Percentiles rank a stretch among this genome's conserved stretches.
Evolutionary conservation across 2,113 vertebrate genomes (phyloP).

Genomic region (Caloenas nicobarica): DNA sequence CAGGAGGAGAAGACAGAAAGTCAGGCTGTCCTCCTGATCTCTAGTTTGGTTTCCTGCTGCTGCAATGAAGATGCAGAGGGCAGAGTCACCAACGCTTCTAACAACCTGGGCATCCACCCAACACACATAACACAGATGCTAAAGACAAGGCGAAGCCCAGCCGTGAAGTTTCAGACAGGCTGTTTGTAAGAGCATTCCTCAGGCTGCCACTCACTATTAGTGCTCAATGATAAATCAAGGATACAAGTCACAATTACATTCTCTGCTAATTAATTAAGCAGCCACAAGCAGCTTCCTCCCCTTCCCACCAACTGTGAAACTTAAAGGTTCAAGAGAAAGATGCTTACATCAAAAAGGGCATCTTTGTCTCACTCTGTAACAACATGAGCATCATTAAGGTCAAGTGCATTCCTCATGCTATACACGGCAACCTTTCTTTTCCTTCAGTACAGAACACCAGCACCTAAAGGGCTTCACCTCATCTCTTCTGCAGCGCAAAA

Average conservation of each 20-base stretch:
- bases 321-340: slow-evolving; percentile 3
- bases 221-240: slow-evolving; percentile 3
- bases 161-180: background rate
- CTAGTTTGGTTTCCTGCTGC: background rate
- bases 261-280: slow-evolving; percentile 30
- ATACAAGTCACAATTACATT: background rate
- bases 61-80: background rate
- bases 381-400: background rate
- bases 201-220: slow-evolving; percentile 2
- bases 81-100: background rate
- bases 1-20: background rate
- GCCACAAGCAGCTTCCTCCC: slow-evolving; percentile 1
- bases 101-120: background rate
- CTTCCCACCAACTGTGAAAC: slow-evolving; percentile 32
- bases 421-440: background rate
- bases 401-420: background rate
- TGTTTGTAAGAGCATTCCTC: background rate
- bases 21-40: background rate
- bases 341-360: background rate
- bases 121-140: background rate
- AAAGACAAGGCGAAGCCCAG: background rate
- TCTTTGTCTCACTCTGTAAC: background rate
- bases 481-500: background rate
- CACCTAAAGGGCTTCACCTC: background rate
- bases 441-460: background rate